A percentile compares a stretch with the other conserved stretches of the same genome.
phyloP scores from a whole-genome alignment of 1,140 invertebrate genomes.

The Nautilus pompilius region DNA sequence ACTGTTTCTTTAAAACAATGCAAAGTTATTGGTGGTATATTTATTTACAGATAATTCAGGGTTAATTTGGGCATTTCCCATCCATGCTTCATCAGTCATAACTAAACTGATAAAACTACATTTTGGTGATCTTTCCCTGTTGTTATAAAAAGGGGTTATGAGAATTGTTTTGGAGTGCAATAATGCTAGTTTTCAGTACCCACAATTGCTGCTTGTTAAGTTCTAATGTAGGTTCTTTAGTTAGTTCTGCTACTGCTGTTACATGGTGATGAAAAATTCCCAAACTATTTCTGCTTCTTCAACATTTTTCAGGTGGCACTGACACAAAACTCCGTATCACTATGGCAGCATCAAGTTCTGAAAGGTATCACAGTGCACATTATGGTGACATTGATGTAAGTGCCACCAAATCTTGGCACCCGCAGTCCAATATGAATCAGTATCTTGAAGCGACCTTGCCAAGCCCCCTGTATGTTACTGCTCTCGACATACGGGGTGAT shows the following conservation, averaged over 20 bases:
- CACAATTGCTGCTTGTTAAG: neutral
- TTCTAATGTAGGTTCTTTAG: neutral
- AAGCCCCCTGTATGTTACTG: conserved; percentile 1
- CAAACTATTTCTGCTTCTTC: neutral
- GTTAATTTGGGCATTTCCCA: too few relatives aligned
- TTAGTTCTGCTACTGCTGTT: neutral
- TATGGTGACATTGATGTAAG: neutral
- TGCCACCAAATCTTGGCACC: neutral
- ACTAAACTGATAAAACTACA: too few relatives aligned
- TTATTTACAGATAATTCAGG: too few relatives aligned
- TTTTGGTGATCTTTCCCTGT: too few relatives aligned
- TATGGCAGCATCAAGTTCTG: neutral
- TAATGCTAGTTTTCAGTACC: neutral
- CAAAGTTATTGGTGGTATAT: too few relatives aligned
- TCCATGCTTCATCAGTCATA: too few relatives aligned
- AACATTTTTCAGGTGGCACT: neutral
- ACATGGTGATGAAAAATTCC: neutral
- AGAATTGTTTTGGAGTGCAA: neutral
- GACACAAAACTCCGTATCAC: neutral
- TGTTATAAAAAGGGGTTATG: conserved; percentile 1
- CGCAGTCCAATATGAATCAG: neutral
- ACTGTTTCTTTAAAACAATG: too few relatives aligned
- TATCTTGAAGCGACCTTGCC: neutral
- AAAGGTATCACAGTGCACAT: neutral
- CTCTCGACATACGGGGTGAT: conserved; percentile 7